Base-by-base conservation (phyloP, 2,888 invertebrate species). In the Xylophagus ater region DNA sequence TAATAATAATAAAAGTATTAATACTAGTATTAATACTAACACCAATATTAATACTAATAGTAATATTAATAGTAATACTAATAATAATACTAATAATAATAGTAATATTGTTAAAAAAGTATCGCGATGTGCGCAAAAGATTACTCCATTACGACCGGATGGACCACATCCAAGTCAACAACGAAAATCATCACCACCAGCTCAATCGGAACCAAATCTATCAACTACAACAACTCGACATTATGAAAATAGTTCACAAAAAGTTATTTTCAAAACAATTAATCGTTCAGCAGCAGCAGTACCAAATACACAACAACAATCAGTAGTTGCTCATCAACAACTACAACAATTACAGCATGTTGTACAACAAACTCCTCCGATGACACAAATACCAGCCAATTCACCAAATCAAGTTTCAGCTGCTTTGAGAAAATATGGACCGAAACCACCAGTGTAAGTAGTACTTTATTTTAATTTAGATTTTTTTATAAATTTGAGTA, bases 91-190 rank as follows among this genome's bases (percentile, higher is more conserved):
- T n/a, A n/a, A n/a, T n/a, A n/a, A n/a, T n/a, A n/a, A n/a, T n/a
- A n/a, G n/a, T n/a, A n/a, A n/a, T n/a, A n/a, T n/a, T n/a, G n/a
- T n/a, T n/a, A n/a, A n/a, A n/a, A n/a, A n/a, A n/a, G n/a, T n/a
- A n/a, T n/a, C n/a, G n/a, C 33, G 25, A 29, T 41, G 54, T 26
- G 60, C 34, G 18, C 31, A 58, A 37, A 62, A 62, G 45, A 45
- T 62, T 3, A 61, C 62, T 5, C 65, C 62, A 2, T 58, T 73
- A 30, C 68, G 74, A 2, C 74, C 74, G 1, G 50, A 47, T 18
- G 44, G 42, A 4, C 44, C 51, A 29, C 43, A 41, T 24, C 42
- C 45, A 0, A 41, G 2, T 5, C 21, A 14, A 15, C 42, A 24
- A 14, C 43, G 8, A 67, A 65, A 19, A 49, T 48, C 3, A 53